phyloP scores from a whole-genome alignment of 2,113 vertebrate genomes.

The Daboia siamensis region DNA sequence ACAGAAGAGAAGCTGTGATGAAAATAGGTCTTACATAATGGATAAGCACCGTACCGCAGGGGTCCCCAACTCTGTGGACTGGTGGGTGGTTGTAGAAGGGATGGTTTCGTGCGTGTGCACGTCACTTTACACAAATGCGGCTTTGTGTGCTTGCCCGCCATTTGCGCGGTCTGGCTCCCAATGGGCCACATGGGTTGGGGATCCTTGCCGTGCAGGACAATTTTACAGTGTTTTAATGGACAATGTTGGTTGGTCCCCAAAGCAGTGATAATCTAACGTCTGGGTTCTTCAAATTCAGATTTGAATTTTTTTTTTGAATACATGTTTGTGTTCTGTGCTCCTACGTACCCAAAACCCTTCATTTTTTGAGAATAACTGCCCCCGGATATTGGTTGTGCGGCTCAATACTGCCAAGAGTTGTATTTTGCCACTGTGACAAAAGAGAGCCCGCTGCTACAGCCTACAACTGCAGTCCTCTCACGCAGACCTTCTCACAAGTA shows the following conservation, averaged over 20 bases:
- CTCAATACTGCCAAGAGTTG: not conserved
- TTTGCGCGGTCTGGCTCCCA: not conserved
- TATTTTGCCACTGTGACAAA: not conserved
- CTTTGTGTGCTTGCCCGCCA: not conserved
- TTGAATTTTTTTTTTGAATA: not conserved
- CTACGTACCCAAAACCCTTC: not conserved
- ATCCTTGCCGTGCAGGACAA: not conserved
- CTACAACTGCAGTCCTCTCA: not conserved
- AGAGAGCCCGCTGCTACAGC: not conserved
- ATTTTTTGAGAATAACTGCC: not conserved
- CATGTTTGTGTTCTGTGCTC: not conserved
- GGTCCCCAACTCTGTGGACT: not conserved
- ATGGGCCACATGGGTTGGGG: not conserved
- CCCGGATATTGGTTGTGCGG: not conserved
- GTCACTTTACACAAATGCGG: not conserved
- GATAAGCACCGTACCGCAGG: not conserved
- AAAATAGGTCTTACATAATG: not conserved
- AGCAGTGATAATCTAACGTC: not conserved
- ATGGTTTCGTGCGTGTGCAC: not conserved
- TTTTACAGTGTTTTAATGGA: not conserved
- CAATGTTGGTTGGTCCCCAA: not conserved
- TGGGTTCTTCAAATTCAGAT: not conserved
- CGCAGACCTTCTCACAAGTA: not conserved
- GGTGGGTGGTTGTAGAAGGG: not conserved
- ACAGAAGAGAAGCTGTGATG: constrained; percentile 47